Evolutionary conservation across 2,888 invertebrate genomes (phyloP), one percentile per base, ranked within the genome.

Genomic region (Volucella inflata): DNA sequence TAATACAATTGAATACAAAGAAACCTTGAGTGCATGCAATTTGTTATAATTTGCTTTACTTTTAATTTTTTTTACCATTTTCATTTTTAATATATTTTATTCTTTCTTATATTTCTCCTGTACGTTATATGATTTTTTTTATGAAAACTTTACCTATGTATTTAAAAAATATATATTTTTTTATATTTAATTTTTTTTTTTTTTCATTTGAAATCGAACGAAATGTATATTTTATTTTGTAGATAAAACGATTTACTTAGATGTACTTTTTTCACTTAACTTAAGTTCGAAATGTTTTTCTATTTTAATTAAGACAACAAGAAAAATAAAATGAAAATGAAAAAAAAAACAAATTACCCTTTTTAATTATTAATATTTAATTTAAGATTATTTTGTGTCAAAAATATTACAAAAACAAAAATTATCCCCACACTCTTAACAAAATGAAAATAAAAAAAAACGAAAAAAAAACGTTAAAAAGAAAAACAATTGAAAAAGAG

Each of bases 341-440:
- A n/a, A 51, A 55, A 71, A 44, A 46, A 53, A 11, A 68, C 38
- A 76, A 40, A 51, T 16, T 21, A 71, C 44, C 30, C 17, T 60
- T 74, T 71, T 75, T 83, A 79, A 55, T 67, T 87, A 80, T 83
- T 83, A 67, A 84, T 89, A 88, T 89, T 89, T 90, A 88, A 89
- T 89, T 89, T 88, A 89, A 89, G 85, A 89, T 89, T 88, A 89
- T 89, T 89, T 90, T 90, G 89, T 90, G 89, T 89, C 89, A 89
- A 88, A 88, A 80, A 71, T 62, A 76, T 17, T 68, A 70, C 70
- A 84, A 64, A 46, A 60, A 74, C 11, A 59, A 65, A 64, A 57
- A 77, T 42, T 60, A 64, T 76, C 76, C 62, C 71, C 74, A 46
- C 78, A 77, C 76, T 55, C 71, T 57, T 76, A 75, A 75, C 62